phyloP scores from a whole-genome alignment of 1,140 invertebrate genomes.

The Polyergus mexicanus region DNA sequence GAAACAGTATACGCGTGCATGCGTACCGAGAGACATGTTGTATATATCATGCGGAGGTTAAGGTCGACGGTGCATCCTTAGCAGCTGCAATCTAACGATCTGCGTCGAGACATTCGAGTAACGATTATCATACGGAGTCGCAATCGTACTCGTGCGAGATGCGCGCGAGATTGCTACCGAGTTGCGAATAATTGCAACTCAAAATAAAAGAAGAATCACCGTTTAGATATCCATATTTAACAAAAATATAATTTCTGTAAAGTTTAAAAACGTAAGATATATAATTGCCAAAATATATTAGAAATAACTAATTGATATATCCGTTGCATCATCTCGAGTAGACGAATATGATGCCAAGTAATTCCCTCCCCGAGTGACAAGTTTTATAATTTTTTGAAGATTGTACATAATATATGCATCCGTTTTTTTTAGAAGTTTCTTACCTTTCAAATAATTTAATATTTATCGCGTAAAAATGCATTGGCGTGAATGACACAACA shows the following conservation, averaged over 20 bases:
- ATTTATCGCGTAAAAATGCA: conserved; percentile 40
- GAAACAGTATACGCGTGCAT: conserved; percentile 55
- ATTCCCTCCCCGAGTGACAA: not conserved
- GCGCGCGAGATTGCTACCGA: conserved; percentile 60
- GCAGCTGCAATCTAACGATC: conserved; percentile 71
- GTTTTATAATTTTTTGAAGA: not conserved
- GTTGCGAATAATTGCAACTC: conserved; percentile 43
- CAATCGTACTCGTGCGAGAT: conserved; percentile 43
- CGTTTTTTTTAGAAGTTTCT: conserved; percentile 1
- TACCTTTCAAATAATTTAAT: conserved; percentile 45
- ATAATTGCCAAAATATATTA: not conserved
- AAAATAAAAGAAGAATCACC: not conserved
- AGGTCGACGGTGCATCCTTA: conserved; percentile 62
- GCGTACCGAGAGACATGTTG: conserved; percentile 59
- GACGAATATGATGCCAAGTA: not conserved
- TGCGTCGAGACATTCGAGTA: conserved; percentile 65
- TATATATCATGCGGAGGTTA: conserved; percentile 70
- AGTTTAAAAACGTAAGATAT: not conserved
- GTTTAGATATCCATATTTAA: not conserved
- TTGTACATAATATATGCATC: not conserved
- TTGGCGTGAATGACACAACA: conserved; percentile 62
- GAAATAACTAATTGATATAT: not conserved
- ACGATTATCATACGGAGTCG: conserved; percentile 72
- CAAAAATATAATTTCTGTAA: not conserved
- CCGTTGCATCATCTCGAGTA: not conserved